Conservation (phyloP, 2,113 vertebrate genomes). For the Platysternon megacephalum region DNA sequence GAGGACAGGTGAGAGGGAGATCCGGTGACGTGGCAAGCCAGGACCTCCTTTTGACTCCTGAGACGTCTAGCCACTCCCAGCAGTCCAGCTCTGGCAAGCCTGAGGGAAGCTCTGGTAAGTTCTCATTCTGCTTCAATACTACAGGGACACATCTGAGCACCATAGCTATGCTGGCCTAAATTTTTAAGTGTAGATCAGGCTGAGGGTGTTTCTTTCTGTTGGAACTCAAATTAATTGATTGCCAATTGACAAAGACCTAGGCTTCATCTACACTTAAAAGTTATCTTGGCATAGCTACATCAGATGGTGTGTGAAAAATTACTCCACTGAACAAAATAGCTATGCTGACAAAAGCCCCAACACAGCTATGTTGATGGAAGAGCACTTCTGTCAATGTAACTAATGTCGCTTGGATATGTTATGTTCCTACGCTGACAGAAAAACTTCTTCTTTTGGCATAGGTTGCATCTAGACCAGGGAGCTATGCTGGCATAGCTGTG, state of each 20-base stretch:
- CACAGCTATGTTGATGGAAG: not conserved
- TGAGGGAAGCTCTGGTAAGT: too few relatives aligned
- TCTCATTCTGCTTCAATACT: too few relatives aligned
- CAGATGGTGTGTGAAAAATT: not conserved
- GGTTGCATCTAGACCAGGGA: too few relatives aligned
- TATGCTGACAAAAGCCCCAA: not conserved
- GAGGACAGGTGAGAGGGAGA: too few relatives aligned
- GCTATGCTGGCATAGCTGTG: not conserved
- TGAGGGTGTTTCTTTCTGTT: not conserved
- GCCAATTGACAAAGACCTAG: not conserved
- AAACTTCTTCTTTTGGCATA: not conserved
- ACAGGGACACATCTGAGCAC: not conserved
- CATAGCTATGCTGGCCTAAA: not conserved
- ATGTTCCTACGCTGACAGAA: not conserved
- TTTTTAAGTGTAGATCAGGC: not conserved
- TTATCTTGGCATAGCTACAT: not conserved
- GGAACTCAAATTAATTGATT: slow-evolving; percentile 5
- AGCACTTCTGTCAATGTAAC: not conserved
- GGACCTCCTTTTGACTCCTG: too few relatives aligned
- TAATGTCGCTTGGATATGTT: not conserved
- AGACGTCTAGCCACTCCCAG: too few relatives aligned
- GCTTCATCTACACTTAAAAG: not conserved
- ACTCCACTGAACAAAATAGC: not conserved
- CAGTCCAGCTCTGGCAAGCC: too few relatives aligned
- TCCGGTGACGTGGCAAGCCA: too few relatives aligned